Evolutionary conservation across 2,113 vertebrate species (phyloP).

Genomic region (Solenodon paradoxus): DNA sequence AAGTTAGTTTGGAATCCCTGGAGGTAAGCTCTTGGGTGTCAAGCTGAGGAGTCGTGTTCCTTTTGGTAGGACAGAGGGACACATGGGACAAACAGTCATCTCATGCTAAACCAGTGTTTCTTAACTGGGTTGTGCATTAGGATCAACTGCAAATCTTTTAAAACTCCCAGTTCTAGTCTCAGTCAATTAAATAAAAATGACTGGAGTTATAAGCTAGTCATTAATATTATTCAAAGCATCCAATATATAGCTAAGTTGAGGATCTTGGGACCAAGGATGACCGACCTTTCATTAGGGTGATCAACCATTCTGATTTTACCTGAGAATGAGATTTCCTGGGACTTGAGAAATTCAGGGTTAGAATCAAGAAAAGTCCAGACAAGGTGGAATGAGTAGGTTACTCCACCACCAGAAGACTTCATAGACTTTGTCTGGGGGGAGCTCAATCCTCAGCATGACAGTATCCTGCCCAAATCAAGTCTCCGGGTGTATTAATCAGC

Average conservation of each 20-base stretch:
- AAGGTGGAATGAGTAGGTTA: not conserved
- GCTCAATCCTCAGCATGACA: not conserved
- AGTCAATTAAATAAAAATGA: not conserved
- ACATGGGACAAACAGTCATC: fast-evolving
- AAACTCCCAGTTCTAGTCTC: not conserved
- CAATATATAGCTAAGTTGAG: not conserved
- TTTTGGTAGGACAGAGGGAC: not conserved
- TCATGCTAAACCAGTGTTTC: not conserved
- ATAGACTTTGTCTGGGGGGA: not conserved
- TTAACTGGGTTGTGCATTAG: not conserved
- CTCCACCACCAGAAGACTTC: not conserved
- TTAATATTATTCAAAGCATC: not conserved
- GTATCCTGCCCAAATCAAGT: too few species aligned
- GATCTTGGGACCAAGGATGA: not conserved
- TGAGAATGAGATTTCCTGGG: not conserved
- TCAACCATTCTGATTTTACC: not conserved
- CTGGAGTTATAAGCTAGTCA: not conserved
- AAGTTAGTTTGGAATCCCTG: not conserved
- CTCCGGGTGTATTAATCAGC: not conserved
- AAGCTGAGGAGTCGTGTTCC: not conserved
- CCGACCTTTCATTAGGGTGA: not conserved
- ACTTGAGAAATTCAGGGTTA: not conserved
- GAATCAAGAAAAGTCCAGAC: not conserved
- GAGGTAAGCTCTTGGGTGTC: not conserved
- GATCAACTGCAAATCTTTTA: not conserved